phyloP scores from a whole-genome alignment of 2,888 invertebrate species.

The Sylvicola cinctus region DNA sequence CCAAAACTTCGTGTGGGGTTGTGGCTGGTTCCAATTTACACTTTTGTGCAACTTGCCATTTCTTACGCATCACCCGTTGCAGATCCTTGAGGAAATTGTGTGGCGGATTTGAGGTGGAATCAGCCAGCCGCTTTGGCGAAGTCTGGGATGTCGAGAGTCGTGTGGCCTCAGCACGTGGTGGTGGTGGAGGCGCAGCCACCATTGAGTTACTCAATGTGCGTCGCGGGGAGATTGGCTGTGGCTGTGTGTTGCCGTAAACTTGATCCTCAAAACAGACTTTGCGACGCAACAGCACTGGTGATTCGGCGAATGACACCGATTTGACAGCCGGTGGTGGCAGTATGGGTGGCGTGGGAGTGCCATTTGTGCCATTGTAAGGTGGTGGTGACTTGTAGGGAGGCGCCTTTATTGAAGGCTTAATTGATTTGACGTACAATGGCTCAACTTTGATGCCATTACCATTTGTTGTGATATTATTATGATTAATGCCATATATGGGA shows the following conservation, averaged over 20 bases:
- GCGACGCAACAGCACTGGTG: conserved; percentile 23
- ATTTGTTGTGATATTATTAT: not conserved
- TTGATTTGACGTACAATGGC: conserved; percentile 10
- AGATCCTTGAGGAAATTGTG: conserved; percentile 71
- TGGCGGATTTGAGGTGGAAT: conserved; percentile 51
- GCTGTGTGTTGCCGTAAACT: conserved; percentile 5
- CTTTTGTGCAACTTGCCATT: conserved; percentile 85
- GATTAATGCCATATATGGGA: conserved; percentile 6
- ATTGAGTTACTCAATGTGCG: conserved; percentile 22
- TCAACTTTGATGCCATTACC: conserved; percentile 3
- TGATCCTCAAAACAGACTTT: conserved; percentile 25
- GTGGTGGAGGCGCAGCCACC: conserved; percentile 35
- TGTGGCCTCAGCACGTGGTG: conserved; percentile 54
- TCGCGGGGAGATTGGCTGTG: conserved; percentile 13
- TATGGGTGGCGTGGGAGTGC: conserved; percentile 1
- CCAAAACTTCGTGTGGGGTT: conserved; percentile 77
- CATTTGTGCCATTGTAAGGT: conserved; percentile 16
- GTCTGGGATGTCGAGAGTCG: conserved; percentile 48
- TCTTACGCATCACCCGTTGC: conserved; percentile 81
- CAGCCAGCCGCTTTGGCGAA: conserved; percentile 55
- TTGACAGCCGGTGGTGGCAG: conserved; percentile 13
- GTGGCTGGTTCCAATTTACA: conserved; percentile 74
- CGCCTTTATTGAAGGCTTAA: conserved; percentile 14
- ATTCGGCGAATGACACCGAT: conserved; percentile 25
- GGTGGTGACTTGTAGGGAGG: conserved; percentile 24